phyloP scores from a whole-genome alignment of 2,888 invertebrate species.

The Ceratothoa steindachneri region DNA sequence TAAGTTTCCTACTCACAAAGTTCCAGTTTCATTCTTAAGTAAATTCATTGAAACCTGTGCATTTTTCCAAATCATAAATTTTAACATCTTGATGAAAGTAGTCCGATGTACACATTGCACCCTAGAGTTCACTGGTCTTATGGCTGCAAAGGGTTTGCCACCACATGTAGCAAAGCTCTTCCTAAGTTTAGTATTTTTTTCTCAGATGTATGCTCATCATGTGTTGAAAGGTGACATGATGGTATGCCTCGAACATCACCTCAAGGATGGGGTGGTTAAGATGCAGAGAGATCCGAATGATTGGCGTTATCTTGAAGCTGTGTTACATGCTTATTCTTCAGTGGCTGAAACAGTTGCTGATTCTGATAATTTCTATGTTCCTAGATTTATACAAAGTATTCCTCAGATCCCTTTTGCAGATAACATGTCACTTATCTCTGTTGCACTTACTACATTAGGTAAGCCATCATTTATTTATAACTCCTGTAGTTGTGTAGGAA shows the following conservation, averaged over 20 bases:
- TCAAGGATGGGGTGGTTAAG: conserved; percentile 39
- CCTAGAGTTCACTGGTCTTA: no score
- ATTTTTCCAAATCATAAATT: no score
- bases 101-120: no score
- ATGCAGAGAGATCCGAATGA: conserved; percentile 41
- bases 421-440: conserved; percentile 44
- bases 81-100: no score
- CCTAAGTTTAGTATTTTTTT: no score
- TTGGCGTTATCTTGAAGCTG: conserved; percentile 45
- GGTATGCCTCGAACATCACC: conserved; percentile 39
- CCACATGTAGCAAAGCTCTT: no score
- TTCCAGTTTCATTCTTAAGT: no score
- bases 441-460: conserved; percentile 46
- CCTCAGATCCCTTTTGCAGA: conserved; percentile 46
- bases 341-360: conserved; percentile 47
- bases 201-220: conserved; percentile 46
- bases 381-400: conserved; percentile 43
- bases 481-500: neutral
- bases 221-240: conserved; percentile 43
- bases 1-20: no score
- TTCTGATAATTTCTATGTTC: conserved; percentile 41
- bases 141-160: no score
- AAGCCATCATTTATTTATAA: conserved; percentile 1
- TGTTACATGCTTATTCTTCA: conserved; percentile 46
- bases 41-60: no score